Evolutionary conservation across 2,113 vertebrate species (phyloP).

Genomic region (Poeciliopsis occidentalis): DNA sequence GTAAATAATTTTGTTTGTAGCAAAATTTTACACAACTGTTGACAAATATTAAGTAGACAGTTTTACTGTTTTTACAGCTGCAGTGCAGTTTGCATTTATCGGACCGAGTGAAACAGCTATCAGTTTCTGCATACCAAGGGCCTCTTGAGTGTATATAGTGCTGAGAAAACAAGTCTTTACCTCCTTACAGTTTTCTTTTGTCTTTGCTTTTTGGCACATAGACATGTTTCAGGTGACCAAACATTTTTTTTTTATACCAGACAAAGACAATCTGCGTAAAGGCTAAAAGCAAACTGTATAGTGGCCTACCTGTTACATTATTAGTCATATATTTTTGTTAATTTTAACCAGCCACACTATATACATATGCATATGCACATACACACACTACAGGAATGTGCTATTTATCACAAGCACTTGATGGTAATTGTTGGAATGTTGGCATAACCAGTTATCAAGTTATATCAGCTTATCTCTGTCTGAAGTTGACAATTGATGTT

Average conservation of each 20-base stretch:
- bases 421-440: too few relatives aligned
- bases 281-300: neutral
- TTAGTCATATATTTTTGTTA: neutral
- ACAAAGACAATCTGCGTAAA: neutral
- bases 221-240: neutral
- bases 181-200: neutral
- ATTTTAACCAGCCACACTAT: neutral
- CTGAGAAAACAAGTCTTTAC: neutral
- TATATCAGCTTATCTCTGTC: too few relatives aligned
- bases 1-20: constrained; percentile 6
- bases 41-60: neutral
- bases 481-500: too few relatives aligned
- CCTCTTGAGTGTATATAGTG: neutral
- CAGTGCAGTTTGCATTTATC: constrained; percentile 7
- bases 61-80: neutral
- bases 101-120: constrained; percentile 29
- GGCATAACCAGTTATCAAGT: too few relatives aligned
- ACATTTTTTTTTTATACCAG: neutral
- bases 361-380: too few relatives aligned
- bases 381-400: too few relatives aligned
- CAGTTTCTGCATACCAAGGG: neutral
- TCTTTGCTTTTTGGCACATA: neutral
- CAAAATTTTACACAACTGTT: neutral
- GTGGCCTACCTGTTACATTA: neutral
- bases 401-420: too few relatives aligned